These are phyloP conservation scores for Cyphomyrus discorhynchus DNA, from an alignment of 2,113 vertebrate species.

Conservation along the genomic window DNA sequence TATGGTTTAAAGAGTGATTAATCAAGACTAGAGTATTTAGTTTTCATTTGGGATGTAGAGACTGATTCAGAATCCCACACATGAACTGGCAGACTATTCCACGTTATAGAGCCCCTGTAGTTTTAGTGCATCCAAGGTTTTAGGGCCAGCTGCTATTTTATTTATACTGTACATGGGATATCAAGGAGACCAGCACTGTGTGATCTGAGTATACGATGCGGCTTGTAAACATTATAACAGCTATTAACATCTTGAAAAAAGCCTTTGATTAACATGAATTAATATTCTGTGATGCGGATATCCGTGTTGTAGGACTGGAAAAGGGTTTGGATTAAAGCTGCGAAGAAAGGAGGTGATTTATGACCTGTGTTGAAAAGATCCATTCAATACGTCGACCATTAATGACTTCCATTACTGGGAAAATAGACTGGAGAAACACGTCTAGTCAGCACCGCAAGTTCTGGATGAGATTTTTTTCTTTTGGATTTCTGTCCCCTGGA, in stretches of 20 bases:
- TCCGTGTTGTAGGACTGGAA: background rate
- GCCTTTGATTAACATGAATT: background rate
- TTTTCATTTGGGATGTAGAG: background rate
- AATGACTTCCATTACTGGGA: background rate
- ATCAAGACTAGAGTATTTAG: background rate
- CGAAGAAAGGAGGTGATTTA: background rate
- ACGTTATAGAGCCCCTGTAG: background rate
- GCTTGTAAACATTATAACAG: background rate
- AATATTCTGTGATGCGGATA: background rate
- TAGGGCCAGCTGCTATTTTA: background rate
- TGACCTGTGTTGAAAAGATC: background rate
- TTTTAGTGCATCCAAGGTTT: background rate
- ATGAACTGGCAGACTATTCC: background rate
- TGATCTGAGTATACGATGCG: background rate
- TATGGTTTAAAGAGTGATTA: background rate
- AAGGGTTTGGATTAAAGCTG: background rate
- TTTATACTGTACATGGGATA: background rate
- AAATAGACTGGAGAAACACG: background rate
- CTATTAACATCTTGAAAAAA: background rate
- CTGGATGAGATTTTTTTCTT: background rate
- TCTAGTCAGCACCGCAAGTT: background rate
- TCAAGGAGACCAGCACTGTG: background rate
- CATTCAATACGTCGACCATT: background rate
- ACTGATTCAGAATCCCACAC: background rate
- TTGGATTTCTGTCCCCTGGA: constrained; percentile 3